phyloP scores from a whole-genome alignment of 2,797 vertebrate genomes.

The Premnoplex brunnescens region DNA sequence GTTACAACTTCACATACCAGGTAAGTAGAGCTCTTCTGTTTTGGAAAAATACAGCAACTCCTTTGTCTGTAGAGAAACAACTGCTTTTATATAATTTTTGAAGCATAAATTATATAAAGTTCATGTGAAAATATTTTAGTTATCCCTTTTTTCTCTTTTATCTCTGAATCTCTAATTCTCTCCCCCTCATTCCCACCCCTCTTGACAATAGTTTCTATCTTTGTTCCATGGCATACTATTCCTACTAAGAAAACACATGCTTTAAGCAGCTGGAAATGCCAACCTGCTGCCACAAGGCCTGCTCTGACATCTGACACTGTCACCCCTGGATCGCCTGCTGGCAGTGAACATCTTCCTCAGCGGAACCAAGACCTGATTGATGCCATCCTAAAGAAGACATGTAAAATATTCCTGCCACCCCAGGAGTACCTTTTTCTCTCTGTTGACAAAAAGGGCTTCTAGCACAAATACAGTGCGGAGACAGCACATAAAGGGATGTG shows the following conservation, averaged over 20 bases:
- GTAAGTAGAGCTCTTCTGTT: background rate
- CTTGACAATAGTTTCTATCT: background rate
- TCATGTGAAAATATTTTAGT: slow-evolving; percentile 13
- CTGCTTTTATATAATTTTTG: background rate
- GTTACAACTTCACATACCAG: background rate
- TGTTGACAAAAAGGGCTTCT: background rate
- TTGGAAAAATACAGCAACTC: background rate
- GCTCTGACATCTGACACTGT: background rate
- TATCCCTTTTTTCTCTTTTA: background rate
- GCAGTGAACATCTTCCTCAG: background rate
- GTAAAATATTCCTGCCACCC: background rate
- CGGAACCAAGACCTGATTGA: background rate
- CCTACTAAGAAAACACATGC: background rate
- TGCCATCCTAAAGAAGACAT: background rate
- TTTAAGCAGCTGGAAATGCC: background rate
- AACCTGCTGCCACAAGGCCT: background rate
- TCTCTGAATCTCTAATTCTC: background rate
- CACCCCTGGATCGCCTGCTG: background rate
- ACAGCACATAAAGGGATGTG: background rate
- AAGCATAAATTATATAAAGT: background rate
- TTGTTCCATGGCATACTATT: background rate
- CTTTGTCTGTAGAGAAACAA: background rate
- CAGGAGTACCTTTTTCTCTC: background rate
- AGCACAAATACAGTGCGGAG: background rate
- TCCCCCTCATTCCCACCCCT: background rate